Base-by-base conservation (phyloP, 2,888 invertebrate species). In the Cosmopolites sordidus region DNA sequence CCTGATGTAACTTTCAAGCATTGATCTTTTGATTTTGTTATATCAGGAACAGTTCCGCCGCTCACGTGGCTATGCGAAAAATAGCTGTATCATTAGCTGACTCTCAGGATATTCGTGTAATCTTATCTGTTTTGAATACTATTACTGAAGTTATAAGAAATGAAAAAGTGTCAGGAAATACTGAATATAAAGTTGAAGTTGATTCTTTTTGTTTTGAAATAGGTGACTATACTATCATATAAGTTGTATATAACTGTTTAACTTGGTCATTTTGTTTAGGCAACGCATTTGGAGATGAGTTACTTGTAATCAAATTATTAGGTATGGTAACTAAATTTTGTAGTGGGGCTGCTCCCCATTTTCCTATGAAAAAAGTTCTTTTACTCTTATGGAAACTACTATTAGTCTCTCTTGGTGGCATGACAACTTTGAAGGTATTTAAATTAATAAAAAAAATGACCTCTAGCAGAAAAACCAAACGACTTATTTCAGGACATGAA, bases 341-440 rank as follows among this genome's bases (percentile, higher is more conserved):
- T 75, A 92, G 93, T 63, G 97, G 97, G 1, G 86, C 89, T 17
- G 90, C 93, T 4, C 94, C 97, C 14, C 96, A 98, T 76, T 98
- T 95, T 76, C 99, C 99, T 2, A 97, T 99, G 85, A 97, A 96
- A 73, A 99, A 99, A 76, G 92, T 98, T 8, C 78, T 99, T 14
- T 76, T 99, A 43, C 51, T 66, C 1, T 76, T 99, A 14, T 99
- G 99, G 99, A 99, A 99, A 77, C 83, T 93, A 8, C 83, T 97
- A 52, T 78, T 99, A 46, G 86, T 96, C 1, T 88, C 91, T 11
- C 77, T 99, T 43, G 99, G 99, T 16, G 98, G 97, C 5, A 91
- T 92, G 68, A 84, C 87, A 53, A 85, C 87, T 50, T 76, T 97
- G 33, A 86, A 87, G 66, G 83, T 56, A 48, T 15, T n/a, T n/a